Evolutionary conservation across 1,140 invertebrate genomes (phyloP), one percentile per base, ranked within the genome.

Genomic region (Tetragonula clypearis): DNA sequence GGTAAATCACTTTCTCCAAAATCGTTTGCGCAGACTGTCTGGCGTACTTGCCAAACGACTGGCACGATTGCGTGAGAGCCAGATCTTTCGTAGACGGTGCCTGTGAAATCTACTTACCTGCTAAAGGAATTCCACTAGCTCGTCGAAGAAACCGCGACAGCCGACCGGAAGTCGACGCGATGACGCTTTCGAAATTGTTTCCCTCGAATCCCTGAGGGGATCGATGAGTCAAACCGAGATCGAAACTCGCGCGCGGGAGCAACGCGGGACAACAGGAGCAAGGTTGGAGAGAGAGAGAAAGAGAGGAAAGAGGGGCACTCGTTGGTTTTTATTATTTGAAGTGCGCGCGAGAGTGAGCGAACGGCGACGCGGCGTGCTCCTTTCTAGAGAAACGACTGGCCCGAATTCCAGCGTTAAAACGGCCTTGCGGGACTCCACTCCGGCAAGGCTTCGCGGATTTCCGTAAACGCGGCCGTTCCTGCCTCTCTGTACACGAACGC

Each of bases 361-460:
- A 75, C 82, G 89, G 85, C 90, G 88, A 82, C 86, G 71, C 82
- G 89, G 85, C 90, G 88, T 87, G 90, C 90, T 91, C 90, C 90
- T 91, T 91, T 91, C 90, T 91, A 91, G 88, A 86, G 90, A 91
- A 91, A 91, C 90, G 90, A 83, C 78, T 91, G 90, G 90, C 90
- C 90, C 90, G 90, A 91, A 91, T 91, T 91, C 90, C 87, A 86
- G 11, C 81, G 85, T 84, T 88, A 84, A 90, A 88, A 91, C 90
- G 90, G 90, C 90, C 90, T 91, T 91, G 90, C 88, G 90, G 87
- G 88, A 88, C 90, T 90, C 89, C 84, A 86, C 80, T 86, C 76
- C 79, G 72, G 69, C 85, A 86, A 88, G 90, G 79, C 79, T 82
- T 81, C 82, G 66, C 88, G 88, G 88, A 90, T 90, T 90, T 90